Conservation (phyloP, 2,113 vertebrate genomes). For the Caranx ignobilis region DNA sequence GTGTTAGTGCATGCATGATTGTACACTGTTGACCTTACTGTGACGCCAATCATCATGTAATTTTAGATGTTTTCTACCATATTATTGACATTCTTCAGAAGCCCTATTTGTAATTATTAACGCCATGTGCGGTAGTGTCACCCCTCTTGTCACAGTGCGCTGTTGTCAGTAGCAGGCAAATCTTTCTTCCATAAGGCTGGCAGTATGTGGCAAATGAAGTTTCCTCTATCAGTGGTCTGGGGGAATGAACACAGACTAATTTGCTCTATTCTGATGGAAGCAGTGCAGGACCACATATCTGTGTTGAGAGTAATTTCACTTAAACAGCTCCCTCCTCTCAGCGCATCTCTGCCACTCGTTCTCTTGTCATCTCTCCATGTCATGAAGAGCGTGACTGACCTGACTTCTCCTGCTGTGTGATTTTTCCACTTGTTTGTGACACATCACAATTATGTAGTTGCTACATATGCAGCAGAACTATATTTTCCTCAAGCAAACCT, state of each 20-base stretch:
- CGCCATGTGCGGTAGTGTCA: background rate
- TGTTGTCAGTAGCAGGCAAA: conserved; percentile 35
- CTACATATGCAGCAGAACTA: background rate
- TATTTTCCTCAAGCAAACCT: background rate
- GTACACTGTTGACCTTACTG: background rate
- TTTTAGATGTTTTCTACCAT: background rate
- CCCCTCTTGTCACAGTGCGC: conserved; percentile 17
- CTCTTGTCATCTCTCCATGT: conserved; percentile 7
- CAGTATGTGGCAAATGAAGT: conserved; percentile 56
- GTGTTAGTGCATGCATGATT: background rate
- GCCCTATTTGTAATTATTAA: conserved; percentile 50
- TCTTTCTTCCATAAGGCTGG: conserved; percentile 44
- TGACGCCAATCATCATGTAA: background rate
- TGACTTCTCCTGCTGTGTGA: background rate
- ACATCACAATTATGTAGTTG: conserved; percentile 8
- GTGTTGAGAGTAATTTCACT: background rate
- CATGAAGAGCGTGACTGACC: conserved; percentile 7
- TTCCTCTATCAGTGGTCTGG: conserved; percentile 28
- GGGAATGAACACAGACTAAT: conserved; percentile 1
- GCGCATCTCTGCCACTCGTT: background rate
- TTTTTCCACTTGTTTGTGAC: conserved; percentile 13
- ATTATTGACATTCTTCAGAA: conserved; percentile 29
- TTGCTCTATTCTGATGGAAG: conserved; percentile 9
- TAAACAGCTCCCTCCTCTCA: background rate
- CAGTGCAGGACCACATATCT: background rate